phyloP scores from a whole-genome alignment of 2,888 invertebrate species.

The Sericinus montela region DNA sequence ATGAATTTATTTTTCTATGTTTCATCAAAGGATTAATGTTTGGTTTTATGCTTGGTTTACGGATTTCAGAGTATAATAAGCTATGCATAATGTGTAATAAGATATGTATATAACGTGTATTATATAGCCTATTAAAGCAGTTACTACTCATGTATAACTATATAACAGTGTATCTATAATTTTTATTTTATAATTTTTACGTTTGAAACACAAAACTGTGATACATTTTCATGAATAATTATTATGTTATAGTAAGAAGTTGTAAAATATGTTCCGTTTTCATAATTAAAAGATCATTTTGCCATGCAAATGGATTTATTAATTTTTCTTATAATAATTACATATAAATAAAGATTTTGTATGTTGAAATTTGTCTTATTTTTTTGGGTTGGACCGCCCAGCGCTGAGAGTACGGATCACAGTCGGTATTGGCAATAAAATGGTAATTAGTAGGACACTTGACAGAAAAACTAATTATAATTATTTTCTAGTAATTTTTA shows the following conservation, averaged over 20 bases:
- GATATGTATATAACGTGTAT: too few relatives aligned
- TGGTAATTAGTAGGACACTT: neutral
- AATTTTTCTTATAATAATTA: neutral
- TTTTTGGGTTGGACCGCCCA: neutral
- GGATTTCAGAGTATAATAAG: too few relatives aligned
- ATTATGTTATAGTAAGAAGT: neutral
- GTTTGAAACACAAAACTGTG: slow-evolving; percentile 8
- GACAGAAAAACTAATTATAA: too few relatives aligned
- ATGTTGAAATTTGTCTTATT: slow-evolving; percentile 11
- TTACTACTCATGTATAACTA: too few relatives aligned
- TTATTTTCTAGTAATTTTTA: too few relatives aligned
- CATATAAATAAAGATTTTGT: slow-evolving; percentile 18
- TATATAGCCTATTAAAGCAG: too few relatives aligned
- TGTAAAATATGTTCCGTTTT: neutral
- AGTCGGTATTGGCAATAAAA: neutral
- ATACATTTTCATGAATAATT: slow-evolving; percentile 3
- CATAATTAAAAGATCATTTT: neutral
- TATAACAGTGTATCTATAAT: neutral
- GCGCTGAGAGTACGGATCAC: neutral
- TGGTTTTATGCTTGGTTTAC: too few relatives aligned
- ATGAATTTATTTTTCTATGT: neutral
- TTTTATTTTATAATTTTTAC: neutral
- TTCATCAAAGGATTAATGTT: too few relatives aligned
- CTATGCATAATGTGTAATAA: too few relatives aligned
- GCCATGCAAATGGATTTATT: neutral